Evolutionary conservation across 2,888 invertebrate genomes (phyloP).

Genomic region (Plemyria rubiginata): DNA sequence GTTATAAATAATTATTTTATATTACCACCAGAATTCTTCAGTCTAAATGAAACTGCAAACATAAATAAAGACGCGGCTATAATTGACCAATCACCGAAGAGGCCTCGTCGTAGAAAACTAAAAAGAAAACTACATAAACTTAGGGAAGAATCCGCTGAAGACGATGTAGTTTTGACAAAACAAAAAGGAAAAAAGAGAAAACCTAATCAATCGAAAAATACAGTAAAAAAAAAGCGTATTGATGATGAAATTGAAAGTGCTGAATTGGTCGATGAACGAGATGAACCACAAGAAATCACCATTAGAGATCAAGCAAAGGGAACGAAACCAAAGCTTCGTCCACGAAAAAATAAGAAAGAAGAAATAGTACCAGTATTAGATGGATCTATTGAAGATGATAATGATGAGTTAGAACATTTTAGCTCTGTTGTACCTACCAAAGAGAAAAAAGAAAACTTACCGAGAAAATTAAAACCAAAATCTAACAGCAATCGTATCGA

Average conservation of each 20-base stretch:
- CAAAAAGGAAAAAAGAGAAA: conserved; percentile 15
- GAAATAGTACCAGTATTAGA: background rate
- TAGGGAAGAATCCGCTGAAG: conserved; percentile 1
- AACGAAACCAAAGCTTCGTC: conserved; percentile 14
- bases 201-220: conserved; percentile 17
- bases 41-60: conserved; percentile 35
- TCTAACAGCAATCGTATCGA: conserved; percentile 1
- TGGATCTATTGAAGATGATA: conserved; percentile 9
- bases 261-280: conserved; percentile 6
- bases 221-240: conserved; percentile 20
- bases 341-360: conserved; percentile 11
- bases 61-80: conserved; percentile 13
- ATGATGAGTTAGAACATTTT: conserved; percentile 5
- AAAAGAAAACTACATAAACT: conserved; percentile 16
- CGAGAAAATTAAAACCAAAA: conserved; percentile 4
- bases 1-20: conserved; percentile 59
- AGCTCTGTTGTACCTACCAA: background rate
- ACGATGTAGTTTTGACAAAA: conserved; percentile 5
- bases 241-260: conserved; percentile 10
- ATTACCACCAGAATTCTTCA: conserved; percentile 49
- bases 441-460: conserved; percentile 4
- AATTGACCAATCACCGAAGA: conserved; percentile 5
- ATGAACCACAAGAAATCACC: conserved; percentile 10
- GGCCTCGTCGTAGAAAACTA: conserved; percentile 8
- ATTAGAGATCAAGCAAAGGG: conserved; percentile 1